These are phyloP conservation scores for Olivierus martensii DNA, from an alignment of 1,140 invertebrate species.

Conservation along the genomic window DNA sequence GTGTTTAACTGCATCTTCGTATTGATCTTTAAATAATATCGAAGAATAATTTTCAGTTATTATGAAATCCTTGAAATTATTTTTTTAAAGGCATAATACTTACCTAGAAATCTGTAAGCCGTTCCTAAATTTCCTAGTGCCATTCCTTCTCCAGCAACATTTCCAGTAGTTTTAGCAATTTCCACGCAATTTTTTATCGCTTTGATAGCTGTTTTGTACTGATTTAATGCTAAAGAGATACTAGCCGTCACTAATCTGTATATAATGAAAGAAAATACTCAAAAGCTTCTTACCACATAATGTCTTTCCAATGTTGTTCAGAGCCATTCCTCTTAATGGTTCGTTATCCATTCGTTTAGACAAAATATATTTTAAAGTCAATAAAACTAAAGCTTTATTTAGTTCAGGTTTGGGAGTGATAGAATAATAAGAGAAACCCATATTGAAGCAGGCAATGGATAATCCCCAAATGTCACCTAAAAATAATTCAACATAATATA, in stretches of 20 bases:
- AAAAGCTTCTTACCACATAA: constrained; percentile 2
- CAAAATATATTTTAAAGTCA: not conserved
- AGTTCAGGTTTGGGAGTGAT: not conserved
- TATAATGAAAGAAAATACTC: no score
- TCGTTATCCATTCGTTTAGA: not conserved
- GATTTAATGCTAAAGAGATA: not conserved
- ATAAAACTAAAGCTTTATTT: not conserved
- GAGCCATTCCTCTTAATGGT: constrained; percentile 2
- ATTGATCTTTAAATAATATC: not conserved
- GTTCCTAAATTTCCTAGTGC: constrained; percentile 4
- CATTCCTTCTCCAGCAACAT: constrained; percentile 6
- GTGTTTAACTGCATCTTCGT: not conserved
- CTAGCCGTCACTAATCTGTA: not conserved
- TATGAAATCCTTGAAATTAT: not conserved
- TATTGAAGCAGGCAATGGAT: constrained; percentile 3
- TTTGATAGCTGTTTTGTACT: not conserved
- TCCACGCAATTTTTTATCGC: not conserved
- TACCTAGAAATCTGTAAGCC: constrained; percentile 1
- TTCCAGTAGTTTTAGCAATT: not conserved
- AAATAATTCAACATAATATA: not conserved
- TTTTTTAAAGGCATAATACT: not conserved
- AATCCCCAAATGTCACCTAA: constrained; percentile 3
- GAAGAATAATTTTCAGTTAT: not conserved
- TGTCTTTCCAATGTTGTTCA: constrained; percentile 1
- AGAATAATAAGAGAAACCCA: constrained; percentile 1